Base-by-base conservation (phyloP, 1,140 invertebrate genomes). In the Drosophila pseudoobscura region DNA sequence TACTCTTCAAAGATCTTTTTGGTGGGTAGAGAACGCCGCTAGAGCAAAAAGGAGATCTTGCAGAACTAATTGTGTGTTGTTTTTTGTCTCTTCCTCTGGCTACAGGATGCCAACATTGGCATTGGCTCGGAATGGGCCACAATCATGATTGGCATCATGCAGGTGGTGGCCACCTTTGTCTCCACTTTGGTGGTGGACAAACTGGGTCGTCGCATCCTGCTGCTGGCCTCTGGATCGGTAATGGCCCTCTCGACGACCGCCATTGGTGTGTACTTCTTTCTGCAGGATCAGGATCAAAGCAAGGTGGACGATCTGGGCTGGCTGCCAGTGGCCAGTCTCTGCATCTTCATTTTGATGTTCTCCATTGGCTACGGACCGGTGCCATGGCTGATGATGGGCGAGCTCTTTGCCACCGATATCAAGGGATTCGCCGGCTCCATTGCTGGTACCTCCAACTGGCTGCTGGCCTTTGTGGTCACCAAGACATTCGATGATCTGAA, bases 381-480 rank as follows among this genome's bases (percentile, higher is more conserved):
- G 26, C 95, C 96, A 0, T 97, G 96, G 95, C 93, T 96, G 92
- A 95, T 96, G 93, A 94, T 96, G 88, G 94, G 94, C 20, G 95
- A 96, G 83, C 89, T 96, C 57, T 95, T 95, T 92, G 92, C 95
- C 71, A 93, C 96, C 79, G 94, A 95, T 43, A 93, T 97, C 29
- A 96, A 96, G 79, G 95, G 95, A 56, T 94, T 96, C 17, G 96
- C 95, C 61, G 91, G 93, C 75, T 94, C 95, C 0, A 94, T 96
- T 45, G 95, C 95, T 8, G 95, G 95, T 60, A 93, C 94, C 3
- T 94, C 95, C 24, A 97, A 96, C 88, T 97, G 97, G 96, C 71
- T 95, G 2, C 93, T 95, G 77, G 96, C 95, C 41, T 98, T 98
- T 78, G 79, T 97, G 2, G 94, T 97, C 0, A 97, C 97, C 8